phyloP scores from a whole-genome alignment of 53 echinoderm and acorn worm genomes.

The Apostichopus leukothele region DNA sequence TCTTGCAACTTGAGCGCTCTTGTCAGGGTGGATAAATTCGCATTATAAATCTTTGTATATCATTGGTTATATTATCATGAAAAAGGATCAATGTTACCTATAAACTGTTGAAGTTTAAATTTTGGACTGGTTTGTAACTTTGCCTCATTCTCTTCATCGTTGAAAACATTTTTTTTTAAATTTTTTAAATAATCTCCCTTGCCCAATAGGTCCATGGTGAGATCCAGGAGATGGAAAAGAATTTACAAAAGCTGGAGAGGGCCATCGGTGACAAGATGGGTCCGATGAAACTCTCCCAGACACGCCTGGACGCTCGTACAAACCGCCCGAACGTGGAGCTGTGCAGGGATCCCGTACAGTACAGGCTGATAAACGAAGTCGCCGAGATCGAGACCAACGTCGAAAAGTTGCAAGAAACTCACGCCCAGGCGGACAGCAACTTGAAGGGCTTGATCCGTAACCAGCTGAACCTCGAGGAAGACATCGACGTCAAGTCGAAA shows the following conservation, averaged over 20 bases:
- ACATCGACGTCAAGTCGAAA: constrained; percentile 88
- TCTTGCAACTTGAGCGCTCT: too few relatives aligned
- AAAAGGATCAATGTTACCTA: too few relatives aligned
- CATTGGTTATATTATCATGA: too few relatives aligned
- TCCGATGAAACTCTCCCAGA: constrained; percentile 87
- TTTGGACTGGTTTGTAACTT: too few relatives aligned
- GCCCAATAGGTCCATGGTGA: constrained; percentile 71
- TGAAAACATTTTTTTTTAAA: too few relatives aligned
- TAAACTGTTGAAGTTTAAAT: too few relatives aligned
- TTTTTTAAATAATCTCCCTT: too few relatives aligned
- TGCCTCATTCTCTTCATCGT: too few relatives aligned
- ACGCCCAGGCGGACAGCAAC: constrained; percentile 75
- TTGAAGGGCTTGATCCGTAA: constrained; percentile 92
- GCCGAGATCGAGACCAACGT: constrained; percentile 83
- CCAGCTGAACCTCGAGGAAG: constrained; percentile 91
- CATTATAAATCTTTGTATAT: too few relatives aligned
- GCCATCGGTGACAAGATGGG: constrained; percentile 82
- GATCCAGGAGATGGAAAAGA: constrained; percentile 92
- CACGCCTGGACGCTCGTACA: constrained; percentile 83
- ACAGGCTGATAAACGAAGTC: constrained; percentile 91
- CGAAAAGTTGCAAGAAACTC: constrained; percentile 63
- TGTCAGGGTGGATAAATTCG: too few relatives aligned
- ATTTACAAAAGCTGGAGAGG: constrained; percentile 86
- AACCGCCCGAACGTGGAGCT: constrained; percentile 93
- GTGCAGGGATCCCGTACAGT: constrained; percentile 96